These are phyloP conservation scores for Pseudonaja textilis DNA, from an alignment of 2,113 vertebrate genomes.

Conservation along the genomic window DNA sequence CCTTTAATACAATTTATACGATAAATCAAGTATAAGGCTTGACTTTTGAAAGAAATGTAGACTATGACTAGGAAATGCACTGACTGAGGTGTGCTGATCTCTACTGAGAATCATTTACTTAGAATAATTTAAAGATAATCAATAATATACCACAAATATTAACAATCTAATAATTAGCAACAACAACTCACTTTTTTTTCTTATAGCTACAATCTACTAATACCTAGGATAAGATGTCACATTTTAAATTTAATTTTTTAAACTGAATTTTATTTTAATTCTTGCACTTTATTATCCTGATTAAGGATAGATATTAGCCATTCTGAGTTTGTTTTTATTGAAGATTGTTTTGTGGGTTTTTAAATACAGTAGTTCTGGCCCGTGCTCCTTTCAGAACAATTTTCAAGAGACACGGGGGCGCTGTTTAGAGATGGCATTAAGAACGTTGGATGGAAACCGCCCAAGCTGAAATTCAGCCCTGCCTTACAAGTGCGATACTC, in stretches of 20 bases:
- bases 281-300: background rate
- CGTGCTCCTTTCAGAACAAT: background rate
- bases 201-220: background rate
- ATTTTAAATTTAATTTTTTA: background rate
- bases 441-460: background rate
- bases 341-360: background rate
- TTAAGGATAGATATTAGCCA: background rate
- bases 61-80: background rate
- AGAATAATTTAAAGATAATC: background rate
- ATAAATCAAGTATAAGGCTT: background rate
- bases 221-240: background rate
- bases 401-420: no score
- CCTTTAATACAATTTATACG: background rate
- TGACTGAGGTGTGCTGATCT: background rate
- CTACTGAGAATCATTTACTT: background rate
- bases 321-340: background rate
- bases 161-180: background rate
- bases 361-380: background rate
- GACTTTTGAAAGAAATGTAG: background rate
- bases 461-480: background rate
- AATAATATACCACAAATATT: background rate
- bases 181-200: background rate
- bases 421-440: background rate
- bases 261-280: background rate
- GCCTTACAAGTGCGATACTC: background rate